phyloP scores from a whole-genome alignment of 2,797 vertebrate species.

The Neosilurus mollespiculum region DNA sequence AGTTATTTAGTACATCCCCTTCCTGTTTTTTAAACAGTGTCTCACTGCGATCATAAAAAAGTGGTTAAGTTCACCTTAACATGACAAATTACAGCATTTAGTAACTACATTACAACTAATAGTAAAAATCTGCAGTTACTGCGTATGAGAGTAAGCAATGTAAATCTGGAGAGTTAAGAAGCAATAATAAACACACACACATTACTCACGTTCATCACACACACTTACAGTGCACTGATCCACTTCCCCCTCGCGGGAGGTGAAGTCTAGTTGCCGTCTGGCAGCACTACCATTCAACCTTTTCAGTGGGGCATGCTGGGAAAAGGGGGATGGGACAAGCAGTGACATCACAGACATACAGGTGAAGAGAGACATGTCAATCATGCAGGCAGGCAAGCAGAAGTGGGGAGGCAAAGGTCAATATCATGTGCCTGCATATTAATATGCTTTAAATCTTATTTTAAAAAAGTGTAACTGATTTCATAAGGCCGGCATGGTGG shows the following conservation, averaged over 20 bases:
- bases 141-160: neutral
- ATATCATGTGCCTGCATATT: neutral
- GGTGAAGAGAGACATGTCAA: slow-evolving; percentile 60
- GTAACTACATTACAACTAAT: neutral
- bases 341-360: slow-evolving; percentile 51
- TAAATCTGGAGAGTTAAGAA: neutral
- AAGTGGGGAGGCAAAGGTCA: slow-evolving; percentile 32
- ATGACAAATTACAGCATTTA: neutral
- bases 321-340: slow-evolving; percentile 54
- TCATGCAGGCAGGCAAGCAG: slow-evolving; percentile 40
- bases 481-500: too few species aligned
- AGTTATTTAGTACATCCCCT: neutral
- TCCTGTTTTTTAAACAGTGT: neutral
- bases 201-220: slow-evolving; percentile 32
- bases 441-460: neutral
- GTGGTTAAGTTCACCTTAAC: neutral
- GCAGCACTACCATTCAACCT: slow-evolving; percentile 73
- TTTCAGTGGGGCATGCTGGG: slow-evolving; percentile 81
- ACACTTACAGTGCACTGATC: slow-evolving; percentile 85
- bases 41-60: neutral
- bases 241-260: slow-evolving; percentile 76
- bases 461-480: neutral
- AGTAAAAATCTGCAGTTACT: neutral
- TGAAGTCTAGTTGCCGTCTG: slow-evolving; percentile 79
- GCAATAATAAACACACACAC: neutral